phyloP scores from a whole-genome alignment of 2,888 invertebrate species.

The Apeira syringaria region DNA sequence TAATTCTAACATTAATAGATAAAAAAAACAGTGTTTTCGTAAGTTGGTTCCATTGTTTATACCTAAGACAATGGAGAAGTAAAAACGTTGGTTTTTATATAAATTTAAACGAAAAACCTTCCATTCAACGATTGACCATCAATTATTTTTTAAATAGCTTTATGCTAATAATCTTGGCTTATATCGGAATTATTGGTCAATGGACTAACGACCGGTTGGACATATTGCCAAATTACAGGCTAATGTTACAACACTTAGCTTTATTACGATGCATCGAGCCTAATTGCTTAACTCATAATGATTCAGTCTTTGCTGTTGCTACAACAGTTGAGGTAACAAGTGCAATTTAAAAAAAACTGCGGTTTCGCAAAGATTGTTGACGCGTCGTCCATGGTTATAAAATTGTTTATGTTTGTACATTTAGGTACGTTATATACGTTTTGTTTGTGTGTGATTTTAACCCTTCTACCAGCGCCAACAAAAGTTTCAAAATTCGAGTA shows the following conservation, averaged over 20 bases:
- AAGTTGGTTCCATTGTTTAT: neutral
- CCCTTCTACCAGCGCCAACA: no score
- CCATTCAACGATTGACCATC: constrained; percentile 24
- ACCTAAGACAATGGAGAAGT: constrained; percentile 8
- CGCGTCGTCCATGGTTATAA: neutral
- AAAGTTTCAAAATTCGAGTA: no score
- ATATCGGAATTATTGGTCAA: constrained; percentile 18
- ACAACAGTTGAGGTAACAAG: constrained; percentile 9
- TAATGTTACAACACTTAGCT: constrained; percentile 17
- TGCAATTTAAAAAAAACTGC: constrained; percentile 8
- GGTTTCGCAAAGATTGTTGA: constrained; percentile 16
- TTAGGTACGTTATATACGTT: no score
- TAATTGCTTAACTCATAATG: constrained; percentile 16
- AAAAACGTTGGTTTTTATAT: no score
- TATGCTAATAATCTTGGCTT: constrained; percentile 19
- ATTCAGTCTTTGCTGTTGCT: constrained; percentile 11
- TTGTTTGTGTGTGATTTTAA: no score
- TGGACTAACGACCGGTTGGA: constrained; percentile 24
- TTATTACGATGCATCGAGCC: constrained; percentile 15
- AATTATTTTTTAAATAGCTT: constrained; percentile 11
- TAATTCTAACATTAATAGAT: neutral
- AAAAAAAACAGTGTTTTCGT: neutral
- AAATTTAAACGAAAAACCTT: constrained; percentile 22
- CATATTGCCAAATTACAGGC: constrained; percentile 28
- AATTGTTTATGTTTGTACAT: no score